Percentiles rank a stretch among this genome's conserved stretches.
Evolutionary conservation across 2,113 vertebrate genomes (phyloP).

Genomic region (Thinocorus orbignyianus): DNA sequence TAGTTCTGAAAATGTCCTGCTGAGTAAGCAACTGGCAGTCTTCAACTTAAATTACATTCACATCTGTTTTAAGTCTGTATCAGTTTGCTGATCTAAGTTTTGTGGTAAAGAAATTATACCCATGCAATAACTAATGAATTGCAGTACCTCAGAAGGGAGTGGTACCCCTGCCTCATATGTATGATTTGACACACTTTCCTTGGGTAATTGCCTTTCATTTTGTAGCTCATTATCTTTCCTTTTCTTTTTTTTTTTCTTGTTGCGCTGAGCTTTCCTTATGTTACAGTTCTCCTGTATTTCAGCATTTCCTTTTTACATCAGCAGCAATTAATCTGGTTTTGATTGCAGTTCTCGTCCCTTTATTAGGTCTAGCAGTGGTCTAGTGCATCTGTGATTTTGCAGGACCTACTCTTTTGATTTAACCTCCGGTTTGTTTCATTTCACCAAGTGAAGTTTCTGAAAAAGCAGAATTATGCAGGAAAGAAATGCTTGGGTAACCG

Average conservation of each 20-base stretch:
- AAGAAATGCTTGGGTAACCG: background rate
- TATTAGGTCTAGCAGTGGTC: background rate
- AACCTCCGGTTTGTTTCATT: background rate
- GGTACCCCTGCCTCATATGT: background rate
- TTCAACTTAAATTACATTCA: background rate
- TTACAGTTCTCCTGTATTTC: background rate
- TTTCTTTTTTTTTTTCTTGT: background rate
- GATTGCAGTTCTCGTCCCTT: background rate
- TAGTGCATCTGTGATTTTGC: background rate
- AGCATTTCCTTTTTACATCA: background rate
- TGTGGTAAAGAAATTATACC: constrained; percentile 22
- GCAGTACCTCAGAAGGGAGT: background rate
- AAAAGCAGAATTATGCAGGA: background rate
- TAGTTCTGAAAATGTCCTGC: background rate
- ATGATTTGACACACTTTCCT: background rate
- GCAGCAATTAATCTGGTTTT: background rate
- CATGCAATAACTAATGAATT: constrained; percentile 20
- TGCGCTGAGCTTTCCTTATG: background rate
- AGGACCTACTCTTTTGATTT: background rate
- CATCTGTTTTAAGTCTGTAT: constrained; percentile 29
- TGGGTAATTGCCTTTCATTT: background rate
- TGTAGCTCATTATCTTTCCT: background rate
- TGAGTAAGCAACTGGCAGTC: background rate
- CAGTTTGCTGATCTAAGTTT: constrained; percentile 27
- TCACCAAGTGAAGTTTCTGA: background rate